Evolutionary conservation across 1,140 invertebrate genomes (phyloP).

Genomic region (Zophobas morio): DNA sequence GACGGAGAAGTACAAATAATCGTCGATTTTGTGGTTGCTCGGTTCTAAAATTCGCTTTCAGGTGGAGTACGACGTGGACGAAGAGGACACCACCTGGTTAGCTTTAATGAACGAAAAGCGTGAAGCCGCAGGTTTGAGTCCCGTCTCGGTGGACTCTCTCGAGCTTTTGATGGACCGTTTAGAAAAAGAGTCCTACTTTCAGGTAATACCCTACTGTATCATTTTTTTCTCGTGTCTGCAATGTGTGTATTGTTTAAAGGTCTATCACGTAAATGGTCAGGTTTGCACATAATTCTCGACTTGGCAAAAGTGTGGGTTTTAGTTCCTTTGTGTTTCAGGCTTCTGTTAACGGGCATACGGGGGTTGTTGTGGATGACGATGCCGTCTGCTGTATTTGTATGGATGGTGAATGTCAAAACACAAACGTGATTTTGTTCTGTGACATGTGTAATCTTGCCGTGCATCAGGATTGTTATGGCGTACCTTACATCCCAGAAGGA

Average conservation of each 20-base stretch:
- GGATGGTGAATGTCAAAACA: constrained; percentile 97
- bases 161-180: constrained; percentile 96
- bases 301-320: constrained; percentile 3
- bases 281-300: constrained; percentile 27
- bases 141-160: constrained; percentile 89
- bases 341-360: constrained; percentile 74
- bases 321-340: constrained; percentile 55
- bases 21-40: background rate
- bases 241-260: constrained; percentile 43
- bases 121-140: constrained; percentile 75
- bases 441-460: constrained; percentile 99
- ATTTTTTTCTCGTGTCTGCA: constrained; percentile 26
- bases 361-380: constrained; percentile 92
- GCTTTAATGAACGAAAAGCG: constrained; percentile 89
- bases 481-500: constrained; percentile 98
- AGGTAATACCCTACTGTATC: constrained; percentile 69
- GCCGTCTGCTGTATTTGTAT: constrained; percentile 97
- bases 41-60: constrained; percentile 55
- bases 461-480: constrained; percentile 99
- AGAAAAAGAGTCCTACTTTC: constrained; percentile 98
- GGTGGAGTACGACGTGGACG: constrained; percentile 98
- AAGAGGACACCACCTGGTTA: constrained; percentile 96
- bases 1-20: constrained; percentile 78
- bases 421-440: constrained; percentile 95
- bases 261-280: constrained; percentile 46